These are phyloP conservation scores for Salvelinus fontinalis DNA, from an alignment of 2,113 vertebrate genomes.

Conservation along the genomic window DNA sequence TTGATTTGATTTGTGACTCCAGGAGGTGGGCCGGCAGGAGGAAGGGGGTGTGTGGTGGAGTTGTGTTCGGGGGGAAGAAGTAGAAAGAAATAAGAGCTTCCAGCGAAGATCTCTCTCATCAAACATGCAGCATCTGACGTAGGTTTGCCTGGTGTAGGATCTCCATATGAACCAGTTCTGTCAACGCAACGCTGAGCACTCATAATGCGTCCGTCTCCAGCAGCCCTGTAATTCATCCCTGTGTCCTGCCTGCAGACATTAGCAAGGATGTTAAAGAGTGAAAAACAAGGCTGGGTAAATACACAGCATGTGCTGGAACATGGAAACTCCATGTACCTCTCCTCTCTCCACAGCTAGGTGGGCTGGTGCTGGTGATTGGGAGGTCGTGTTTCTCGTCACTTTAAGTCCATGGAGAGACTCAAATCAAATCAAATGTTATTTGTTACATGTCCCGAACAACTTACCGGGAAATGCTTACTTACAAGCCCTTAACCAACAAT, in stretches of 20 bases:
- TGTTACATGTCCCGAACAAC: no score
- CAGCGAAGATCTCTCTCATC: background rate
- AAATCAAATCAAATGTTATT: no score
- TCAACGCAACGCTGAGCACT: background rate
- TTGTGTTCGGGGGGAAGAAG: background rate
- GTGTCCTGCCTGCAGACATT: background rate
- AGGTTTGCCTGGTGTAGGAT: background rate
- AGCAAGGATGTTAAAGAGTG: background rate
- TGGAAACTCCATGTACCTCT: no score
- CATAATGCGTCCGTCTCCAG: background rate
- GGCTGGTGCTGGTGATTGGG: no score
- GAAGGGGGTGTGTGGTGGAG: background rate
- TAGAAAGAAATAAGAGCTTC: background rate
- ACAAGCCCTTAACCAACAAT: no score
- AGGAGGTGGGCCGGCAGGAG: background rate
- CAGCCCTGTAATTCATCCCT: slow-evolving; percentile 11
- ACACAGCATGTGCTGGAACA: no score
- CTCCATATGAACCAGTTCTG: slow-evolving; percentile 9
- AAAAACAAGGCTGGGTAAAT: no score
- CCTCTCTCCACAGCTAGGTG: no score
- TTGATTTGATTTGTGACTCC: no score
- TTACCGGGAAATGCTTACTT: no score
- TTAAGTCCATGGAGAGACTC: no score
- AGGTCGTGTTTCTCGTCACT: no score
- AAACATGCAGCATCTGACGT: slow-evolving; percentile 1